Conservation (phyloP, 2,113 vertebrate species). For the Dicerorhinus sumatrensis region DNA sequence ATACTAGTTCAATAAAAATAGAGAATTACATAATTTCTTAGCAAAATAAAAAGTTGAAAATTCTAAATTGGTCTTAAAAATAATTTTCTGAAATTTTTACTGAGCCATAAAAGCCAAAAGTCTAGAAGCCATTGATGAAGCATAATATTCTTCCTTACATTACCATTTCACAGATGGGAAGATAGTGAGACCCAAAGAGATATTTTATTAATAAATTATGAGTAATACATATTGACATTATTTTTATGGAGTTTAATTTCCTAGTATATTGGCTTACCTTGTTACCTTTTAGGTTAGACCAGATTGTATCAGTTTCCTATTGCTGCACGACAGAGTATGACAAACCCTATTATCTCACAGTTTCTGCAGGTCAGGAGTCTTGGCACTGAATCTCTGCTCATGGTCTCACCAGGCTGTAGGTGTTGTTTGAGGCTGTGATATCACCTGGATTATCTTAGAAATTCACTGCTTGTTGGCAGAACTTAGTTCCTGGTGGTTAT, state of each 20-base stretch:
- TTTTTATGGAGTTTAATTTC: not conserved
- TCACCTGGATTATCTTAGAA: not conserved
- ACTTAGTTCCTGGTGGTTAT: not conserved
- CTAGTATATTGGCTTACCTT: not conserved
- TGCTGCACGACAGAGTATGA: not conserved
- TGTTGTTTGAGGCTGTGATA: not conserved
- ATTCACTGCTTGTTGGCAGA: not conserved
- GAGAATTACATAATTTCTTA: not conserved
- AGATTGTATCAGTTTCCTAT: not conserved
- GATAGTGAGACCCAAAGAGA: not conserved
- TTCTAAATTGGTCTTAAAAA: not conserved
- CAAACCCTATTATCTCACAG: not conserved
- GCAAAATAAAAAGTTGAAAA: not conserved
- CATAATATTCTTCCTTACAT: not conserved
- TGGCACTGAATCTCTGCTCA: not conserved
- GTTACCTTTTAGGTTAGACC: not conserved
- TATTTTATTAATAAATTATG: not conserved
- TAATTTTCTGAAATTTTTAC: not conserved
- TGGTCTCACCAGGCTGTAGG: not conserved
- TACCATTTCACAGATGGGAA: not conserved
- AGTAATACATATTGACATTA: not conserved
- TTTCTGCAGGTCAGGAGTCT: not conserved
- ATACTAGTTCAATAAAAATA: not conserved
- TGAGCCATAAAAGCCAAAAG: not conserved
- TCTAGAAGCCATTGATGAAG: not conserved